Base-by-base conservation (phyloP, 2,113 vertebrate genomes). In the Corydoras sp. region DNA sequence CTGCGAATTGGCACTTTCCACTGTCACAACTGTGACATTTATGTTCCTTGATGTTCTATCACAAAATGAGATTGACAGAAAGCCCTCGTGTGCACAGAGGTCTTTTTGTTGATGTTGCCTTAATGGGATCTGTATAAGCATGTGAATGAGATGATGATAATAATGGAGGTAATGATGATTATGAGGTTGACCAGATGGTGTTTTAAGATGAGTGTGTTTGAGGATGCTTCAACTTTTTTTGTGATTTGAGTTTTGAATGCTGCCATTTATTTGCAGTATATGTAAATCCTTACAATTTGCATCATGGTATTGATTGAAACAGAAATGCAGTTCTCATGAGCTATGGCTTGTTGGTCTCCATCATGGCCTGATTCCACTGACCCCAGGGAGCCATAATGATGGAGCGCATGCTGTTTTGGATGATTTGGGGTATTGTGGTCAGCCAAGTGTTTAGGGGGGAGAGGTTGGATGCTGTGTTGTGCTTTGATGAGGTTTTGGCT, bases 31-130 rank as follows among this genome's bases (percentile, higher is more conserved):
- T 62, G 56, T 62, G 69, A 65, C 14, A 31, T 67, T 72, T 24
- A 55, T 69, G 50, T 35, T 72, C 65, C 56, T 66, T 69, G 72
- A 24, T 75, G 43, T 60, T 49, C 32, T 32, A 64, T 68, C n/a
- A 68, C 61, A 30, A 49, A 64, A 69, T 77, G 56, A 11, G 69
- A 59, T 78, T 67, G n/a, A 32, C 56, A 71, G 51, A 24, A 29
- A 31, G 64, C 56, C 63, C 62, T 56, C 48, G 68, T 24, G 50
- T 62, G 58, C 62, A 68, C 71, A 54, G 71, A 69, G 53, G 9
- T 80, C 67, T 48, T 77, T 14, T 80, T 67, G 66, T 73, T 77
- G 54, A 75, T 63, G 66, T 77, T 80, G 79, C 79, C 79, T 80
- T 80, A 80, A 80, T 30, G 5, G 70, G 65, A 74, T 48, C 43